phyloP scores from a whole-genome alignment of 2,113 vertebrate species.

The Dascyllus trimaculatus region DNA sequence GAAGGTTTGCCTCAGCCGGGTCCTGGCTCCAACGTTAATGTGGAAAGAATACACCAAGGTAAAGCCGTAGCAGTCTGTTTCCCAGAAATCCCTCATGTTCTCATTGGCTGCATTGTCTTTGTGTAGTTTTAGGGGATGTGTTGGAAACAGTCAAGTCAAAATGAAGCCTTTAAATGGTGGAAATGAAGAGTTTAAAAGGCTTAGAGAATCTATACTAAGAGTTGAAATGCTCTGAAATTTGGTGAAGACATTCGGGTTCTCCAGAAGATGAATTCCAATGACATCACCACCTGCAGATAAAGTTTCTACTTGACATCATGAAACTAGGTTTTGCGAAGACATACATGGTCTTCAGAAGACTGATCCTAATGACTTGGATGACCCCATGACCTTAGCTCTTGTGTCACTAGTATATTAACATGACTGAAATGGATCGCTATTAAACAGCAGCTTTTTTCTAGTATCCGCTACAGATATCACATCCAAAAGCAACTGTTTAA shows the following conservation, averaged over 20 bases:
- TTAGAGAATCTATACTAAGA: not conserved
- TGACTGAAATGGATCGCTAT: too few relatives aligned
- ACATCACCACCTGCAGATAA: too few relatives aligned
- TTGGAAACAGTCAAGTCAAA: not conserved
- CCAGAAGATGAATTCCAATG: too few relatives aligned
- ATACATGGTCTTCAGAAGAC: too few relatives aligned
- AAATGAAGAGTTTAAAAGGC: not conserved
- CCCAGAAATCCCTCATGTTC: not conserved
- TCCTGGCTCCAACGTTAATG: constrained; percentile 14
- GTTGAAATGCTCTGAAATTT: not conserved
- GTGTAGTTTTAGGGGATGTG: constrained; percentile 16
- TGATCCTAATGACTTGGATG: too few relatives aligned
- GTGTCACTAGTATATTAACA: too few relatives aligned
- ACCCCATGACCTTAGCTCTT: too few relatives aligned
- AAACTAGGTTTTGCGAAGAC: too few relatives aligned
- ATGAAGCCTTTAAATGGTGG: constrained; percentile 9
- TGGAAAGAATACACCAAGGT: constrained; percentile 39
- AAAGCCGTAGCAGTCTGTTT: not conserved
- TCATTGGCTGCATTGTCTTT: constrained; percentile 5
- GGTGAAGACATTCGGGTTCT: not conserved
- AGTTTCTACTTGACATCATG: too few relatives aligned
- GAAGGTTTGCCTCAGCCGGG: constrained; percentile 34
- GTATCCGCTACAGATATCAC: too few relatives aligned
- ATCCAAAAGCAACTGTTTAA: not conserved
- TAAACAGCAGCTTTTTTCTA: too few relatives aligned